Base-by-base conservation (phyloP, 2,797 vertebrate species). In the Cephalopachus bancanus region DNA sequence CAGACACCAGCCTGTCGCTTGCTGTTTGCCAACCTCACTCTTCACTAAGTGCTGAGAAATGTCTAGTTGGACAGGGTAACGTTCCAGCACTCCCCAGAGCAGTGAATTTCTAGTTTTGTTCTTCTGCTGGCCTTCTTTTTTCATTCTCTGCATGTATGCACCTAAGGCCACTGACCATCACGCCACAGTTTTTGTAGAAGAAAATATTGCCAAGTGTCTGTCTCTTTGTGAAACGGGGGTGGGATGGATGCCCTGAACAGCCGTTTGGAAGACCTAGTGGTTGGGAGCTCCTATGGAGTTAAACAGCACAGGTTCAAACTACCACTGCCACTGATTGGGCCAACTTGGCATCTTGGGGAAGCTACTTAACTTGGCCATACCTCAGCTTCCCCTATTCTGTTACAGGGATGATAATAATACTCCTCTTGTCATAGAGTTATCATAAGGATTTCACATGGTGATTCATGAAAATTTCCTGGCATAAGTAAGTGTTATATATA, bases 1-100 rank as follows among this genome's bases (percentile, higher is more conserved):
- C 60, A 86, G 95, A 83, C 96, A 20, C 22, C 2, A 12, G 76
- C 33, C 72, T 72, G 4, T 74, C 64, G 19, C 72, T 95, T 91
- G 16, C 51, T 26, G 51, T 55, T 59, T 88, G 75, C 76, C 87
- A 87, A 0, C n/a, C 51, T 83, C 64, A 28, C 65, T 86, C 51
- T 81, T 28, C 33, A 12, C 30, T 24, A 15, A 78, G 60, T 37
- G 16, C 83, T 51, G 16, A 78, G 51, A 85, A 88, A 28, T 6
- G 26, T 57, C 30, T 0, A 10, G 0, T 30, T 71, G 20, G 12
- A n/a, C 49, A 37, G 65, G 17, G 8, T 14, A n/a, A 44, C 8
- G 0, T 44, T 76, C n/a, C 3, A 4, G 5, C 30, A 55, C 15
- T 91, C 14, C 51, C 24, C 67, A 57, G 62, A 87, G 17, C 69